A percentile compares a stretch with the other conserved stretches of the same genome.
Evolutionary conservation across 2,888 invertebrate genomes (phyloP).

Genomic region (Hemithea aestivaria): DNA sequence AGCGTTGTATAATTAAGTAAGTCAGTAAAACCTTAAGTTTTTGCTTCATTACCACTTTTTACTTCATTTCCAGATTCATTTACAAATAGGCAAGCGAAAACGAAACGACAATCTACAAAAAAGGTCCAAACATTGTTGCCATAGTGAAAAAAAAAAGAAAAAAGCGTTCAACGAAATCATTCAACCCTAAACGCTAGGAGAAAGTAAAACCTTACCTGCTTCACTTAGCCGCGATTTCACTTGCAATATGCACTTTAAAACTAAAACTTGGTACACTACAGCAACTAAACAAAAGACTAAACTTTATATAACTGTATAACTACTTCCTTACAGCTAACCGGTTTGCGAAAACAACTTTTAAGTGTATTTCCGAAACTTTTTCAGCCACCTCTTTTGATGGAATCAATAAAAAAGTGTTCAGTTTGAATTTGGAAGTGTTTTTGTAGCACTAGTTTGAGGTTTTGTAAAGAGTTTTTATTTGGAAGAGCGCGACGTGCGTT

Average conservation of each 20-base stretch:
- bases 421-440: conserved; percentile 6
- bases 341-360: conserved; percentile 31
- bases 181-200: conserved; percentile 24
- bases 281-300: conserved; percentile 52
- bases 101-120: too few species aligned
- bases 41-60: too few species aligned
- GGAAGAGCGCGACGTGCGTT: conserved; percentile 12
- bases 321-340: conserved; percentile 51
- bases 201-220: conserved; percentile 25
- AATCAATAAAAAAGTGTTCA: conserved; percentile 3
- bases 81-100: too few species aligned
- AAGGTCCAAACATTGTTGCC: too few species aligned
- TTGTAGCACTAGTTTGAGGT: conserved; percentile 6
- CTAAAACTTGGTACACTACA: conserved; percentile 44
- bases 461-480: conserved; percentile 4
- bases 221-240: conserved; percentile 22
- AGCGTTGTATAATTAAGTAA: too few species aligned
- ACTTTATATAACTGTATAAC: conserved; percentile 61
- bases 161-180: conserved; percentile 4
- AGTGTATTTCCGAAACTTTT: conserved; percentile 12
- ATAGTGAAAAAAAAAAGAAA: conserved; percentile 10
- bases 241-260: conserved; percentile 15
- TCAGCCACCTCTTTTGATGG: neutral
- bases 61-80: too few species aligned
- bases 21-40: too few species aligned